Evolutionary conservation across 2,113 vertebrate genomes (phyloP), one percentile per base, ranked within the genome.

Genomic region (Pandion haliaetus): DNA sequence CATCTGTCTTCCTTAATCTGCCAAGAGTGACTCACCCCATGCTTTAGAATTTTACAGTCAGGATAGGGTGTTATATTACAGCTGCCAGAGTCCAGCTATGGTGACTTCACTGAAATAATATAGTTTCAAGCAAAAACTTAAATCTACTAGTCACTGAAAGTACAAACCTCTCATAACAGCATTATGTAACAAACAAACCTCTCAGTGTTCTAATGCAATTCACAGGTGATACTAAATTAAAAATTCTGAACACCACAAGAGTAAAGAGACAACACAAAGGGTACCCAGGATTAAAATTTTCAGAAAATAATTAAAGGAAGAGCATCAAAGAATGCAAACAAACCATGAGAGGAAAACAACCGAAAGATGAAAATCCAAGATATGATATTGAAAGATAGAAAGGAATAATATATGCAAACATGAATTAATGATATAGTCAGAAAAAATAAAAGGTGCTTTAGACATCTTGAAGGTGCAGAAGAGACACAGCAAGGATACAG

Each of bases 121-220:
- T 0, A 73, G 66, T 89, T 97, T 87, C 61, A 69, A 72, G 58
- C 57, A 72, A 86, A 93, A 91, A 50, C 66, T 89, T 93, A 96
- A 95, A 95, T 82, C 66, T 57, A 34, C 59, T 49, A 62, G 86
- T 91, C 81, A 77, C 65, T 1, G 6, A 50, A 89, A 89, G 69
- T 72, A 89, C 66, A 95, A 91, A 62, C 70, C 66, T 93, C 84
- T 95, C 91, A 38, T 77, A 96, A 70, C 70, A 85, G 58, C 93
- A 85, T 89, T 95, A 94, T 79, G 94, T 87, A 87, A 94, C 77
- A 79, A 86, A 44, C 78, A 95, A 97, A 94, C 83, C 77, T 84
- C 91, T 94, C 91, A 84, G 49, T n/a, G 54, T n/a, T 24, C 73
- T 82, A 85, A n/a, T 85, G 45, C 57, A 93, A 73, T 86, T 94